Conservation (phyloP, 2,113 vertebrate genomes). For the Spea multiplicata region DNA sequence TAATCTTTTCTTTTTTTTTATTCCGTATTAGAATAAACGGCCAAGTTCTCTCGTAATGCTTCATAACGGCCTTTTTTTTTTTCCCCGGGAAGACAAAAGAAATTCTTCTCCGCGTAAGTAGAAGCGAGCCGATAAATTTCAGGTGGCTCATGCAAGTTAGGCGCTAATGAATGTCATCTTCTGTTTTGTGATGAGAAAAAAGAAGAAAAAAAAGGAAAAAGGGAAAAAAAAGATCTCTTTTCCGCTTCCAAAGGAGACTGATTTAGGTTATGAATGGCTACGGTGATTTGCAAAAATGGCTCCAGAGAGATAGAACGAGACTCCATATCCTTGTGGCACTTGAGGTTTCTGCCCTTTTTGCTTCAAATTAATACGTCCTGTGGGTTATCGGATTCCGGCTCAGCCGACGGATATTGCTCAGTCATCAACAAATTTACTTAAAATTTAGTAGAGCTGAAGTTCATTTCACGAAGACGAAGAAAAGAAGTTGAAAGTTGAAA, state of each 20-base stretch:
- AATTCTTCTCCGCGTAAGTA: slow-evolving; percentile 73
- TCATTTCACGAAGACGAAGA: slow-evolving; percentile 78
- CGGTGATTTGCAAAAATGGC: slow-evolving; percentile 86
- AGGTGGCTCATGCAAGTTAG: slow-evolving; percentile 83
- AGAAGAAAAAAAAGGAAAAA: slow-evolving; percentile 18
- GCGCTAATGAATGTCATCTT: slow-evolving; percentile 85
- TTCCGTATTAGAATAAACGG: slow-evolving; percentile 71
- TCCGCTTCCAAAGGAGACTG: slow-evolving; percentile 76
- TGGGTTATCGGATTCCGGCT: slow-evolving; percentile 83
- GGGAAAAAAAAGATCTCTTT: slow-evolving; percentile 78
- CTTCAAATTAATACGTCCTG: slow-evolving; percentile 86
- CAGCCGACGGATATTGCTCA: slow-evolving; percentile 86
- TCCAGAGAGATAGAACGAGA: slow-evolving; percentile 80
- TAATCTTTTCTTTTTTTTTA: slow-evolving; percentile 24
- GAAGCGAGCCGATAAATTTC: slow-evolving; percentile 81
- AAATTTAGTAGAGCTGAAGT: slow-evolving; percentile 84
- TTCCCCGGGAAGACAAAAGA: slow-evolving; percentile 70
- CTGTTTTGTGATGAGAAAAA: slow-evolving; percentile 76
- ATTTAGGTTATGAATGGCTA: slow-evolving; percentile 85
- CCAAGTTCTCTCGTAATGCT: slow-evolving; percentile 71
- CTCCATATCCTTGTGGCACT: slow-evolving; percentile 81
- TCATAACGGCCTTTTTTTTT: slow-evolving; percentile 58
- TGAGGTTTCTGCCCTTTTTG: slow-evolving; percentile 85
- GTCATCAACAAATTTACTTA: slow-evolving; percentile 88
- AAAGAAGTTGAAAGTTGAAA: slow-evolving; percentile 78